phyloP scores from a whole-genome alignment of 2,113 vertebrate genomes.

The Puntigrus tetrazona region DNA sequence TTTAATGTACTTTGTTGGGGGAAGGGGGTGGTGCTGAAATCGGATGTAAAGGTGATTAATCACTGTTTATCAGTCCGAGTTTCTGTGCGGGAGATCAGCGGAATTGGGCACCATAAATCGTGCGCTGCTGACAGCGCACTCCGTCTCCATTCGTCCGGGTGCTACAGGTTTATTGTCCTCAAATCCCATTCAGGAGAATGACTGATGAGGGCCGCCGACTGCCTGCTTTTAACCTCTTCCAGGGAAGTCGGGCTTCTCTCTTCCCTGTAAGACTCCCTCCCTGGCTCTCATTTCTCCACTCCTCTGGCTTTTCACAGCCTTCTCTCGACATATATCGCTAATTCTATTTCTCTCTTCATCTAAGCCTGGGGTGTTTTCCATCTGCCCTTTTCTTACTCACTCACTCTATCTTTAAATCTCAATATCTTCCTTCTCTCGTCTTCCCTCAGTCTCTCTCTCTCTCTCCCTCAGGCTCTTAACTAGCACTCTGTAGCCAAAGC shows the following conservation, averaged over 20 bases:
- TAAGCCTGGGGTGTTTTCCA: conserved; percentile 43
- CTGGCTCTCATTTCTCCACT: conserved; percentile 40
- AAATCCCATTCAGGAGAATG: conserved; percentile 83
- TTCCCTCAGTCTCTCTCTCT: neutral
- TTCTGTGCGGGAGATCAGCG: conserved; percentile 81
- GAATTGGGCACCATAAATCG: conserved; percentile 83
- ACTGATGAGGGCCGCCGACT: conserved; percentile 76
- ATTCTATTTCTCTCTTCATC: conserved; percentile 41
- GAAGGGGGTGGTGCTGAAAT: conserved; percentile 67
- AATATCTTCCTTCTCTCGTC: conserved; percentile 17
- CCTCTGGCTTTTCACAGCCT: conserved; percentile 17
- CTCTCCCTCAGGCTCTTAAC: conserved; percentile 14
- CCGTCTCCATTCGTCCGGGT: conserved; percentile 81
- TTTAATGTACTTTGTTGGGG: conserved; percentile 77
- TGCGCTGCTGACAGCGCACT: conserved; percentile 76
- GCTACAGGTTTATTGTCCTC: conserved; percentile 84
- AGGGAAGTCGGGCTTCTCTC: conserved; percentile 56
- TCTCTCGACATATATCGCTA: conserved; percentile 23
- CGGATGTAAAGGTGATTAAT: conserved; percentile 81
- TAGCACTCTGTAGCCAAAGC: conserved; percentile 29
- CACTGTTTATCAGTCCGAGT: conserved; percentile 83
- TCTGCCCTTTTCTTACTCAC: conserved; percentile 42
- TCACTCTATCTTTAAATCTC: conserved; percentile 8
- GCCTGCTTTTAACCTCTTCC: conserved; percentile 67
- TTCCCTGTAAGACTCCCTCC: conserved; percentile 41